Evolutionary conservation across 2,113 vertebrate genomes (phyloP).

Genomic region (Brienomyrus brachyistius): DNA sequence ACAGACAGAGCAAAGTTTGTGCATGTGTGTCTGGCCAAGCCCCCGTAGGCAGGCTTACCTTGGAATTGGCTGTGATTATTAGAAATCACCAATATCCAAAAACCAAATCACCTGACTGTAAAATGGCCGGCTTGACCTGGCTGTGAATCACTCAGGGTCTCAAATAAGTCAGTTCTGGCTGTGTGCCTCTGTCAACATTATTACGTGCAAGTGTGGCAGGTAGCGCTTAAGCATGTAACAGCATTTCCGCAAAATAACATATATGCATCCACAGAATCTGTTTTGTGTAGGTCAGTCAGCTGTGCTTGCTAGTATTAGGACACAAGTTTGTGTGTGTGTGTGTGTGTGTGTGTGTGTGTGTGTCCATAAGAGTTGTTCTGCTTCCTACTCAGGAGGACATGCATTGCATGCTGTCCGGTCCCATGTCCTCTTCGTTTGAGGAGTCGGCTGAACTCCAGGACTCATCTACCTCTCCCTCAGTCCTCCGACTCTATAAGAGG

Average conservation of each 20-base stretch:
- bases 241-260: neutral
- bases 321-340: neutral
- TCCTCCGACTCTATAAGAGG: constrained; percentile 57
- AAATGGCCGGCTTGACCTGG: neutral
- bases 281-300: neutral
- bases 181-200: neutral
- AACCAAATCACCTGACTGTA: neutral
- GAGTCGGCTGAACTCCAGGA: constrained; percentile 84
- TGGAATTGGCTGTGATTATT: neutral
- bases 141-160: neutral
- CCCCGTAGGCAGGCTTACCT: neutral
- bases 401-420: constrained; percentile 86
- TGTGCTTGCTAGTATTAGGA: neutral
- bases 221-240: neutral
- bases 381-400: constrained; percentile 79
- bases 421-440: constrained; percentile 81
- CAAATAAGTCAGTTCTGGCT: neutral
- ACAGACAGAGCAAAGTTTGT: neutral
- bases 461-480: constrained; percentile 76
- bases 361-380: neutral
- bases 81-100: neutral
- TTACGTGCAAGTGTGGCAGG: neutral
- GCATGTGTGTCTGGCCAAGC: neutral
- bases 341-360: constrained; percentile 3
- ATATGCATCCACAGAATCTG: neutral